Conservation (phyloP, 2,113 vertebrate species). For the Accipiter cooperii region DNA sequence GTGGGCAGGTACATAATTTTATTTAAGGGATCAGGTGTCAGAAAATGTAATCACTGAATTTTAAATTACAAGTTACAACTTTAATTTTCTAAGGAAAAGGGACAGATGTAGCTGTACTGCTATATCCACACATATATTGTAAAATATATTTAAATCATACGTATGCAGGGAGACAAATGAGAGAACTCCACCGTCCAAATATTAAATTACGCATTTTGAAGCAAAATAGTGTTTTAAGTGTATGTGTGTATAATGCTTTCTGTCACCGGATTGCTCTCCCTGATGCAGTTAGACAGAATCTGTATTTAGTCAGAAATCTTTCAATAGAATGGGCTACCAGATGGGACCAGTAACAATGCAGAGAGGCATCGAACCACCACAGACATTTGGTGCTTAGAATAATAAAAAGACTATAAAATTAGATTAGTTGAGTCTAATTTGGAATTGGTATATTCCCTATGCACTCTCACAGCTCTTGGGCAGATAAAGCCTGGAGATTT, state of each 20-base stretch:
- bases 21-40: background rate
- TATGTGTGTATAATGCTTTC: conserved; percentile 12
- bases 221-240: conserved; percentile 47
- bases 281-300: conserved; percentile 64
- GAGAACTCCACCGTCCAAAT: conserved; percentile 21
- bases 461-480: conserved; percentile 74
- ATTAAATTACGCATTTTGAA: conserved; percentile 69
- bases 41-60: background rate
- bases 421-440: conserved; percentile 86
- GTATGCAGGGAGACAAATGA: conserved; percentile 6
- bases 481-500: conserved; percentile 82
- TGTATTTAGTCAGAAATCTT: conserved; percentile 72
- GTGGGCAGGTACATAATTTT: background rate
- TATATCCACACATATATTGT: background rate
- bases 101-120: background rate
- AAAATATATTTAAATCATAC: background rate
- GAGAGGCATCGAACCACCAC: conserved; percentile 83
- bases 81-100: background rate
- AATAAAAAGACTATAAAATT: conserved; percentile 96
- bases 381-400: conserved; percentile 88
- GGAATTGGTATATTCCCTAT: conserved; percentile 78
- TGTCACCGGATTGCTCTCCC: conserved; percentile 58
- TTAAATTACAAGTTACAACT: background rate
- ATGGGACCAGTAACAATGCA: conserved; percentile 82
- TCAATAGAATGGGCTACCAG: conserved; percentile 78